Base-by-base conservation (phyloP, 64 coral and sea anemone species). In the Catalaphyllia jardinei region DNA sequence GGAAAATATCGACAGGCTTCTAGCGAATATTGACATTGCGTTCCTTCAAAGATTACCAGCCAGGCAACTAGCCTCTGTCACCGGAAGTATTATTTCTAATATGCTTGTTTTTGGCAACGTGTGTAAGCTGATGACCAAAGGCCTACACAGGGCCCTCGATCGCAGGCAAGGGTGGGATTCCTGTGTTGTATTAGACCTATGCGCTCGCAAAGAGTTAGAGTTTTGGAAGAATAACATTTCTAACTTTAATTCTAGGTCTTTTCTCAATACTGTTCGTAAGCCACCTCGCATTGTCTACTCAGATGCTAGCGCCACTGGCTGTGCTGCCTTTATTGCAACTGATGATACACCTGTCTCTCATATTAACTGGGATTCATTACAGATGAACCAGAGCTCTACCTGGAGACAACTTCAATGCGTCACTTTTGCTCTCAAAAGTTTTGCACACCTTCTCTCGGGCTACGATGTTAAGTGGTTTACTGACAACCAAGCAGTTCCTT, bases 41-140 rank as follows among this genome's bases (percentile, higher is more conserved):
- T n/a, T n/a, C n/a, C n/a, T n/a, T n/a, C n/a, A n/a, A n/a, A 89
- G 65, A 54, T 46, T 91, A 61, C 71, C 81, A 50, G 89, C 93
- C 38, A 94, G 93, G 77, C 73, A 87, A 78, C 63, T 95, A 71
- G 93, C 93, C 19, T 72, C 80, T 72, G 18, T 91, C 7, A 83
- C 84, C 10, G 93, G 89, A 20, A 25, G 73, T 42, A 83, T 88
- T 62, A 83, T 88, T 82, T 91, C 89, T 18, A 88, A 83, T 65
- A 63, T 82, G 25, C 82, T 88, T 29, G 89, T 91, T 42, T 91
- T 95, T 88, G 94, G 94, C 24, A 91, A 82, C 22, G 57, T 95
- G 31, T 91, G 76, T n/a, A 91, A 91, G 55, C 55, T 94, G 22
- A 95, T 91, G 88, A 91, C 93, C 24, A 87, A 87, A 50, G 24